Evolutionary conservation across 2,797 vertebrate species (phyloP), one percentile per base, ranked within the genome.

Genomic region (Trachops cirrhosus): DNA sequence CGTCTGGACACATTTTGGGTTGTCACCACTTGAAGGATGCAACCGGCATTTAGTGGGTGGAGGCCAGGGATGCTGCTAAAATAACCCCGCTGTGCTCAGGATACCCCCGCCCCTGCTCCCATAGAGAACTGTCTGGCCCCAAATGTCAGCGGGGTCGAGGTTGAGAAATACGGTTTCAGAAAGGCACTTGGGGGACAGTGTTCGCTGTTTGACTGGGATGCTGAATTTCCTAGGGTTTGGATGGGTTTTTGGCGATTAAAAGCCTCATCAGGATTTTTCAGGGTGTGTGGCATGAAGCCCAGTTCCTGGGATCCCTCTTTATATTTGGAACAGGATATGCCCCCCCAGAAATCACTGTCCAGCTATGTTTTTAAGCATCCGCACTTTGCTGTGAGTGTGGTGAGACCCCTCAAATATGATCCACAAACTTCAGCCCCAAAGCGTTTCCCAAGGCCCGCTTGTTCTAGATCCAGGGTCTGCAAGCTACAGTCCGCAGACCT

Each of bases 11-110:
- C 3, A 1, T 34, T 52, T 78, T 52, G 3, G 21, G 16, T 15
- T 22, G 21, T 37, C 37, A 77, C 19, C 1, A 6, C 22, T 44
- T 16, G 37, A 57, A 34, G 46, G 29, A 41, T 5, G 26, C 12
- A 18, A 3, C 19, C 48, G 48, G 37, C 3, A 7, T 29, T 37
- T 11, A 2, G 32, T 6, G 26, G 10, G n/a, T 4, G 1, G 19
- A 59, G 41, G 21, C 19, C 24, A 32, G 16, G 10, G 41, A 3
- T 18, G 48, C 48, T 75, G 44, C 75, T n/a, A 5, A 32, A 29
- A 22, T 1, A 54, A 32, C 0, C 18, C 22, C 1, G 0, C 0
- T 0, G 16, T 0, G 21, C 26, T 6, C 22, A 26, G n/a, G 19
- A 39, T 0, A 2, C 19, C 4, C 50, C 26, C 29, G 4, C 57